A percentile compares a stretch with the other conserved stretches of the same genome.
These are phyloP conservation scores for Paralvinella palmiformis DNA, from an alignment of 1,140 invertebrate species.

Conservation along the genomic window DNA sequence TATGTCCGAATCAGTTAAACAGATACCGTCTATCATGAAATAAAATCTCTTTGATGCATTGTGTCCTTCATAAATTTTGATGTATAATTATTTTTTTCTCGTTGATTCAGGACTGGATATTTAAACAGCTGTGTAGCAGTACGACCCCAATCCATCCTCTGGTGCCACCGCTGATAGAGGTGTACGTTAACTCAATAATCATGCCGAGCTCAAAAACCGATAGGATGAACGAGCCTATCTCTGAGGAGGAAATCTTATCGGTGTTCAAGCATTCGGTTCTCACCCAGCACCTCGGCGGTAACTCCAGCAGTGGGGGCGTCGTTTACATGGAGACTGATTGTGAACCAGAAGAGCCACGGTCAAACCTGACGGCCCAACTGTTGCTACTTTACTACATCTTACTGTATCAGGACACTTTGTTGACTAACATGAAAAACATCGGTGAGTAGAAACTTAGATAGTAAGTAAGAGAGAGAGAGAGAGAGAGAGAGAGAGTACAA, in stretches of 20 bases:
- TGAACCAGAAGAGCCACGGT: not conserved
- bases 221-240: constrained; percentile 84
- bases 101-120: constrained; percentile 72
- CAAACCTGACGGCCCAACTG: constrained; percentile 74
- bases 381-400: constrained; percentile 87
- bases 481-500: too few species aligned
- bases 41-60: not conserved
- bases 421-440: constrained; percentile 70
- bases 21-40: not conserved
- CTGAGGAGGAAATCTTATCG: constrained; percentile 78
- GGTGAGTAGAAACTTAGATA: too few species aligned
- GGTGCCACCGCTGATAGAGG: constrained; percentile 86
- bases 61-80: too few species aligned
- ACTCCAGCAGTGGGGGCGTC: too few species aligned
- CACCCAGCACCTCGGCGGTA: not conserved
- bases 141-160: constrained; percentile 85
- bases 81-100: not conserved
- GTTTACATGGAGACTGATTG: not conserved
- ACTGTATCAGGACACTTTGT: constrained; percentile 83
- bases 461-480: too few species aligned
- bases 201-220: constrained; percentile 58
- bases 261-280: constrained; percentile 59
- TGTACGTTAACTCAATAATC: constrained; percentile 89
- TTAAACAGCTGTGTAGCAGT: constrained; percentile 81
- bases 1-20: not conserved